These are phyloP conservation scores for Phalera bucephala DNA, from an alignment of 2,888 invertebrate genomes.

Conservation along the genomic window DNA sequence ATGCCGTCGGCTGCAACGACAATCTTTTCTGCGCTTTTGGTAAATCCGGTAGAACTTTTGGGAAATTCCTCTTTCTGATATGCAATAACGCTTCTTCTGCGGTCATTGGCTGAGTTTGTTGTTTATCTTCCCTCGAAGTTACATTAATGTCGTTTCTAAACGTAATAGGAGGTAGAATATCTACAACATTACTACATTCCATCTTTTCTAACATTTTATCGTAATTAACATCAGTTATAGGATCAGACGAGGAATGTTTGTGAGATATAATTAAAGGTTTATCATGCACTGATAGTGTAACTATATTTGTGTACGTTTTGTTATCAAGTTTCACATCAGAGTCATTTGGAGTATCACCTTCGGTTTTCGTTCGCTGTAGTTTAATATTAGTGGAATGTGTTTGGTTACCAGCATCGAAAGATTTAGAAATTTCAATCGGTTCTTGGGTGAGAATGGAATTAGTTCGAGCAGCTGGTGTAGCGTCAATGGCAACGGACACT, in stretches of 20 bases:
- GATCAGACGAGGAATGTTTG: slow-evolving; percentile 87
- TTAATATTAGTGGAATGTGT: slow-evolving; percentile 59
- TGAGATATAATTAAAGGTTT: slow-evolving; percentile 82
- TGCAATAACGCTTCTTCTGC: slow-evolving; percentile 88
- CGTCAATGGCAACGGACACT: slow-evolving; percentile 90
- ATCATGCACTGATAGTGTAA: slow-evolving; percentile 59
- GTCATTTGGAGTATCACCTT: slow-evolving; percentile 56
- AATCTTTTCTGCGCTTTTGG: slow-evolving; percentile 84
- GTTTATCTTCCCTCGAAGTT: slow-evolving; percentile 85
- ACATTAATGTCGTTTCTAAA: slow-evolving; percentile 88
- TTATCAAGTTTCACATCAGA: slow-evolving; percentile 28
- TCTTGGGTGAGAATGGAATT: slow-evolving; percentile 89
- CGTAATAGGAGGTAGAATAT: slow-evolving; percentile 70
- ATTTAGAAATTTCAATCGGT: slow-evolving; percentile 89
- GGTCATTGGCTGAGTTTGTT: slow-evolving; percentile 68
- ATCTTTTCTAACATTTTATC: slow-evolving; percentile 61
- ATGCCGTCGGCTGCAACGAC: slow-evolving; percentile 83
- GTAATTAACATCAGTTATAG: slow-evolving; percentile 84
- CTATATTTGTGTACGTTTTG: slow-evolving; percentile 63
- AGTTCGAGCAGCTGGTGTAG: slow-evolving; percentile 89
- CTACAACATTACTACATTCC: slow-evolving; percentile 43
- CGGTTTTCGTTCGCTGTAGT: slow-evolving; percentile 68
- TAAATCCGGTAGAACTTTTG: slow-evolving; percentile 93
- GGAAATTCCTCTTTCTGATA: slow-evolving; percentile 90
- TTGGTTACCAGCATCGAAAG: slow-evolving; percentile 71